Evolutionary conservation across 2,888 invertebrate genomes (phyloP), one percentile per base, ranked within the genome.

Genomic region (Margaritifera margaritifera): DNA sequence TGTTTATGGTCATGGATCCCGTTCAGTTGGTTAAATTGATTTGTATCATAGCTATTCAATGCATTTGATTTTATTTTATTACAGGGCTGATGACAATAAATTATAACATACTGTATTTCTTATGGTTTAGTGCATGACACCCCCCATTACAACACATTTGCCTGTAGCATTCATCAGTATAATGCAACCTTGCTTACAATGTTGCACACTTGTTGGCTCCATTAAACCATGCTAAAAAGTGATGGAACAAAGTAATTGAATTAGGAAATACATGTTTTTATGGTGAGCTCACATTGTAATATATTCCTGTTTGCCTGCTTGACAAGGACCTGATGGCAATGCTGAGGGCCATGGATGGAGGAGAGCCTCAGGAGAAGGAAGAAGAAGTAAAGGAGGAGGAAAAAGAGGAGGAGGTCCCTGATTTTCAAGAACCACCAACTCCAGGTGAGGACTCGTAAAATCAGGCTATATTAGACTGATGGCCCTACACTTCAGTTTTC

Each of bases 381-480:
- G 77, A 80, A 51, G 77, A 79, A 52, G 80, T 82, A 62, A 75
- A 80, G 61, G 80, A 79, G 59, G 83, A 84, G 62, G 80, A 81
- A 58, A 73, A 75, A 59, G 86, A 82, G 52, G 84, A 82, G 56
- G 82, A 84, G 31, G 84, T 84, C 57, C 85, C 87, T 53, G 84
- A 84, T 51, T 86, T 79, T 69, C 74, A 79, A 51, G 85, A 87
- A 69, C 84, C 87, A 8, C 68, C 72, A 63, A 84, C 87, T 42
- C 88, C 88, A 75, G 87, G 88, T 87, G 74, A 20, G 61, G 57
- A 4, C 42, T 42, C 20, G 50, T 42, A n/a, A n/a, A n/a, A n/a
- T n/a, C n/a, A n/a, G n/a, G n/a, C n/a, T n/a, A 20, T 54, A 20
- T 27, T 54, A 27, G 20, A n/a, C 22, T 42, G 53, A 42, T 42